Evolutionary conservation across 2,113 vertebrate genomes (phyloP).

Genomic region (Lagopus muta): DNA sequence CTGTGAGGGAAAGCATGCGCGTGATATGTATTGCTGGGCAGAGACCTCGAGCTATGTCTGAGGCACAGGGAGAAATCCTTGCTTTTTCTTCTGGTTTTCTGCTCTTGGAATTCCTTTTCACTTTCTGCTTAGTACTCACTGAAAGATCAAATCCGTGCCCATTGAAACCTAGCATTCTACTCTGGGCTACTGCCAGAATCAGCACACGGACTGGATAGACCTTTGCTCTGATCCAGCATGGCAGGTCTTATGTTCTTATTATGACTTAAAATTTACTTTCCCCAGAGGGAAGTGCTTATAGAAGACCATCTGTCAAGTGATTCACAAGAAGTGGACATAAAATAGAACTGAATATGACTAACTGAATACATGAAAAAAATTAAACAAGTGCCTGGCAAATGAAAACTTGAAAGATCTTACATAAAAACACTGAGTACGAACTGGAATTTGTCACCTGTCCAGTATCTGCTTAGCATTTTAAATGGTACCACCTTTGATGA

Average conservation of each 20-base stretch:
- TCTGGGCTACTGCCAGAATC: constrained; percentile 30
- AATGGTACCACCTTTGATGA: constrained; percentile 52
- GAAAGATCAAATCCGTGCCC: constrained; percentile 56
- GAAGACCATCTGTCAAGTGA: constrained; percentile 58
- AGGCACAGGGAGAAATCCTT: neutral
- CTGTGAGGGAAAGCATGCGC: neutral
- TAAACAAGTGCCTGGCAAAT: constrained; percentile 34
- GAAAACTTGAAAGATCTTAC: constrained; percentile 26
- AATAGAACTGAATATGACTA: constrained; percentile 34
- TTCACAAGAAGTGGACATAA: constrained; percentile 57
- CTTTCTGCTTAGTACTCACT: constrained; percentile 29
- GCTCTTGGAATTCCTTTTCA: neutral
- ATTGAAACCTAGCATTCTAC: constrained; percentile 38
- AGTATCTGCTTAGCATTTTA: constrained; percentile 49
- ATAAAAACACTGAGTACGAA: neutral
- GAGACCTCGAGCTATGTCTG: neutral
- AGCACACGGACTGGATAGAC: neutral
- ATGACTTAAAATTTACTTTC: constrained; percentile 55
- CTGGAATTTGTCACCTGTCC: constrained; percentile 43
- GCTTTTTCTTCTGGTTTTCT: neutral
- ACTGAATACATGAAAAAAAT: constrained; percentile 52
- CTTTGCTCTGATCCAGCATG: constrained; percentile 48
- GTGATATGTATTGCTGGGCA: neutral
- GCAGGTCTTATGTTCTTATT: constrained; percentile 48
- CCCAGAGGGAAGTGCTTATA: constrained; percentile 48